These are phyloP conservation scores for Gymnocheta viridis DNA, from an alignment of 2,888 invertebrate genomes.

Conservation along the genomic window DNA sequence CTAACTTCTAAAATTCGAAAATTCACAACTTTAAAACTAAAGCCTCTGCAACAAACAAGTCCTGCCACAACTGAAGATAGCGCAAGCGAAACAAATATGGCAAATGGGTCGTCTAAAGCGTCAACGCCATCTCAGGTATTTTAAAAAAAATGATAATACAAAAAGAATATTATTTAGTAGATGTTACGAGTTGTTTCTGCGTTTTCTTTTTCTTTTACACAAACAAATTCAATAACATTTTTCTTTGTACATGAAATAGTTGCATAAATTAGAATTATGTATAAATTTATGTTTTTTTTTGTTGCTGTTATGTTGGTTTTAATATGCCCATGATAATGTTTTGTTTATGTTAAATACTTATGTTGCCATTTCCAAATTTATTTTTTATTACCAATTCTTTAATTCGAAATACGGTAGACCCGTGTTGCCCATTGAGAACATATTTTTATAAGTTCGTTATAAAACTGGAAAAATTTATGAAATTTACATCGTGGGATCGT, in stretches of 20 bases:
- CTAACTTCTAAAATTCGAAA: slow-evolving; percentile 33
- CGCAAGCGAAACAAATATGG: slow-evolving; percentile 76
- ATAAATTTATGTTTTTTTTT: too few species aligned
- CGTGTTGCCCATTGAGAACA: too few species aligned
- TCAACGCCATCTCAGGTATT: slow-evolving; percentile 81
- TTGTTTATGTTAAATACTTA: slow-evolving; percentile 8
- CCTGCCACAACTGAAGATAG: slow-evolving; percentile 81
- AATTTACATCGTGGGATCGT: too few species aligned
- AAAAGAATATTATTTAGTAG: neutral
- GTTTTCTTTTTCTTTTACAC: slow-evolving; percentile 8
- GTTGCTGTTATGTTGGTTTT: slow-evolving; percentile 23
- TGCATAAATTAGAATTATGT: slow-evolving; percentile 38
- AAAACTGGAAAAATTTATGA: too few species aligned
- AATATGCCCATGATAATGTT: slow-evolving; percentile 7
- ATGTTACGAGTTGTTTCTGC: slow-evolving; percentile 3
- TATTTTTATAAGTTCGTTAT: too few species aligned
- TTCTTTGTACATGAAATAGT: slow-evolving; percentile 16
- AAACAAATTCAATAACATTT: slow-evolving; percentile 5
- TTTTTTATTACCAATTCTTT: slow-evolving; percentile 18
- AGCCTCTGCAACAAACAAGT: slow-evolving; percentile 79
- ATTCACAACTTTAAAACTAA: slow-evolving; percentile 48
- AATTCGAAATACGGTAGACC: too few species aligned
- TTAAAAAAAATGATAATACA: slow-evolving; percentile 5
- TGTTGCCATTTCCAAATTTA: slow-evolving; percentile 48
- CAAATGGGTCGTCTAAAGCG: slow-evolving; percentile 74